Evolutionary conservation across 2,113 vertebrate species (phyloP).

Genomic region (Carollia perspicillata): DNA sequence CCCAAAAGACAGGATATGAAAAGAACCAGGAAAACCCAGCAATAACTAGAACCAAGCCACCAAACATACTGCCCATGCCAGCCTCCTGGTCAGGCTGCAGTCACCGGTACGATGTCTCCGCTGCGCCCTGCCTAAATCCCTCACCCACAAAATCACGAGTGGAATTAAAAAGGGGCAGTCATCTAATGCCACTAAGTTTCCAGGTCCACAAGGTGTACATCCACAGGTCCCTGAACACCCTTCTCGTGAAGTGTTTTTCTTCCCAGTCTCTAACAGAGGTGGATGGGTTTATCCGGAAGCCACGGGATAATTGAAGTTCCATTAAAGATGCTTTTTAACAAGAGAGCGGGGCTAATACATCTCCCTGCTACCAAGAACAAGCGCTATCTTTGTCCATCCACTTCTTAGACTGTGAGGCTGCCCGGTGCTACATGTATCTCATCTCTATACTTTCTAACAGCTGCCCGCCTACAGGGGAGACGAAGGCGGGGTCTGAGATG

Average conservation of each 20-base stretch:
- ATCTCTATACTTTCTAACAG: not conserved
- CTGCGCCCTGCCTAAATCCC: not conserved
- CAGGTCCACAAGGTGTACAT: not conserved
- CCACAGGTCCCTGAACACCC: not conserved
- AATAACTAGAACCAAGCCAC: not conserved
- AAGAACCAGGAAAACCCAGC: not conserved
- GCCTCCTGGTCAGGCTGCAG: not conserved
- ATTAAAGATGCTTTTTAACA: slow-evolving; percentile 44
- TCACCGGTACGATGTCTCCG: not conserved
- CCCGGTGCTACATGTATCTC: not conserved
- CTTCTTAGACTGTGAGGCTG: not conserved
- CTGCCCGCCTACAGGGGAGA: not conserved
- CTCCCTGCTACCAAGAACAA: not conserved
- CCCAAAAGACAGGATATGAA: not conserved
- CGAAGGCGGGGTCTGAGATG: not conserved
- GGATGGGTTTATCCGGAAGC: not conserved
- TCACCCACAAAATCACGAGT: not conserved
- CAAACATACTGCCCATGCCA: not conserved
- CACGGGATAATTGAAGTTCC: slow-evolving; percentile 24
- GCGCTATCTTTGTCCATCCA: not conserved
- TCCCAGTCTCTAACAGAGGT: not conserved
- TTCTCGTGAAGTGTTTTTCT: not conserved
- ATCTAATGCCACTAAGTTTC: not conserved
- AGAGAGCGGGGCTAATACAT: not conserved
- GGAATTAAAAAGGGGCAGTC: not conserved